These are phyloP conservation scores for Sinocyclocheilus rhinocerous DNA, from an alignment of 2,113 vertebrate genomes.

Conservation along the genomic window DNA sequence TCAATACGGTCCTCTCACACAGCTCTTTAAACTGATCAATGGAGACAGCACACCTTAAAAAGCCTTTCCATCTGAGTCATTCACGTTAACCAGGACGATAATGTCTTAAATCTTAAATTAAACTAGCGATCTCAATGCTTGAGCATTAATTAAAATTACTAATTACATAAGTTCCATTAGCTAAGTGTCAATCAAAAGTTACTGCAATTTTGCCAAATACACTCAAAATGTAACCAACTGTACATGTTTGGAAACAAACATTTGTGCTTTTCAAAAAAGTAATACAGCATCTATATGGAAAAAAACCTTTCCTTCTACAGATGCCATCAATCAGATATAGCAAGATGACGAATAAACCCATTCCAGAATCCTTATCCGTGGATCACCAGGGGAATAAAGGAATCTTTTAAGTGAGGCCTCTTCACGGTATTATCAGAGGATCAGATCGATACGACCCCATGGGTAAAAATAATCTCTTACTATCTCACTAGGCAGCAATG, in stretches of 20 bases:
- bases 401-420: constrained; percentile 33
- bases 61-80: background rate
- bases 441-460: constrained; percentile 36
- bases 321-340: constrained; percentile 5
- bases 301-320: background rate
- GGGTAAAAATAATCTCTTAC: constrained; percentile 37
- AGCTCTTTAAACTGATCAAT: background rate
- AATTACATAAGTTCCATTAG: background rate
- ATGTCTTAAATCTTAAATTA: background rate
- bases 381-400: constrained; percentile 12
- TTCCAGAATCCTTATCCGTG: background rate
- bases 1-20: background rate
- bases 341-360: background rate
- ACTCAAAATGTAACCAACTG: background rate
- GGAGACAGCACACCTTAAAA: background rate
- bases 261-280: background rate
- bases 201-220: background rate
- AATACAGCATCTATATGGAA: background rate
- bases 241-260: background rate
- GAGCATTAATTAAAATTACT: background rate
- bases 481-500: background rate
- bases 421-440: constrained; percentile 26
- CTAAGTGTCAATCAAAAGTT: background rate
- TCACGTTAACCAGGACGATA: background rate
- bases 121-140: background rate